Conservation (phyloP, 2,888 invertebrate genomes). For the Meiosimyza decipiens region DNA sequence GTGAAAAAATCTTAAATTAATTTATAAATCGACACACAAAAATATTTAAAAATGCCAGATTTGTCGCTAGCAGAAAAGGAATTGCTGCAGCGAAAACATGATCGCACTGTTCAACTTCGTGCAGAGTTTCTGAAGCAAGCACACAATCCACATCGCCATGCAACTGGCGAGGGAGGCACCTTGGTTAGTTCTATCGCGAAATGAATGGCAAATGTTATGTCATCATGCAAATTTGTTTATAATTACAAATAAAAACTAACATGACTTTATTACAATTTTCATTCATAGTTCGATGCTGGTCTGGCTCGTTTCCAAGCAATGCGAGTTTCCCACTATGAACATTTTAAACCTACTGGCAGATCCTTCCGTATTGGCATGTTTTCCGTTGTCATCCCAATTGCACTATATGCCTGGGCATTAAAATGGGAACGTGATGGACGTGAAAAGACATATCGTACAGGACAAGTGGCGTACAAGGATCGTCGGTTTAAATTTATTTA, state of each 20-base stretch:
- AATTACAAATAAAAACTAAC: slow-evolving; percentile 12
- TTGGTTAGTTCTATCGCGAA: slow-evolving; percentile 71
- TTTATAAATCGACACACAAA: not conserved
- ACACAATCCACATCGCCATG: slow-evolving; percentile 79
- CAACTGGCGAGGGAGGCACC: slow-evolving; percentile 74
- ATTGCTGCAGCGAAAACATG: slow-evolving; percentile 58
- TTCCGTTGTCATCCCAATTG: slow-evolving; percentile 71
- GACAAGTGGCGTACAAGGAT: slow-evolving; percentile 81
- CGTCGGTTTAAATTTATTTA: slow-evolving; percentile 77
- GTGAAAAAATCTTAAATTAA: too few relatives aligned
- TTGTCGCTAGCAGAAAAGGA: slow-evolving; percentile 56
- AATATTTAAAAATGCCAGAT: slow-evolving; percentile 38
- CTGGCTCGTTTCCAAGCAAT: slow-evolving; percentile 79
- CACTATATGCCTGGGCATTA: slow-evolving; percentile 69
- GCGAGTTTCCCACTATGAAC: slow-evolving; percentile 74
- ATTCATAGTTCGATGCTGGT: slow-evolving; percentile 83
- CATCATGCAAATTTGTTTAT: slow-evolving; percentile 50
- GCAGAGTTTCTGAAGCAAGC: slow-evolving; percentile 78
- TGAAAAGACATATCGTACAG: slow-evolving; percentile 74
- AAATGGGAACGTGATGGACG: slow-evolving; percentile 69
- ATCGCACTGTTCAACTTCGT: slow-evolving; percentile 66
- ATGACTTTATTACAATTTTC: slow-evolving; percentile 39
- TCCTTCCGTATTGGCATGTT: slow-evolving; percentile 70
- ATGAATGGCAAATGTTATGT: slow-evolving; percentile 60
- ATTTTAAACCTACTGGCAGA: slow-evolving; percentile 75